Evolutionary conservation across 2,888 invertebrate species (phyloP).

Genomic region (Dynastes grantii): DNA sequence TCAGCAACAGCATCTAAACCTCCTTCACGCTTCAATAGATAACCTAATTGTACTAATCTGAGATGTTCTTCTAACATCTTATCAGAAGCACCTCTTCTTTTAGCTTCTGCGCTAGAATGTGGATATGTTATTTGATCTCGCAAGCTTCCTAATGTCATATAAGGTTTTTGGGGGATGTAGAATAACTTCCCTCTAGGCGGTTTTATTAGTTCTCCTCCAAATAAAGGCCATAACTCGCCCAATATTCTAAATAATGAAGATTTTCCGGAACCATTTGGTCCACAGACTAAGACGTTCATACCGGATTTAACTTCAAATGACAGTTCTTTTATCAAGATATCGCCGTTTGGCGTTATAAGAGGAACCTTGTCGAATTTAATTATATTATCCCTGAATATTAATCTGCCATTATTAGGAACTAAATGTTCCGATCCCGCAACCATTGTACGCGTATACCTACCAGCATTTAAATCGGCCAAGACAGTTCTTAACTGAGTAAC

Average conservation of each 20-base stretch:
- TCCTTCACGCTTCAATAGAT: constrained; percentile 88
- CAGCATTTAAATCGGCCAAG: constrained; percentile 85
- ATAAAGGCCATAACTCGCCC: constrained; percentile 98
- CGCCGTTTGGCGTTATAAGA: constrained; percentile 97
- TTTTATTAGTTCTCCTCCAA: constrained; percentile 94
- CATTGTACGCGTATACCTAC: constrained; percentile 82
- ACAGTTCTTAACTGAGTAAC: constrained; percentile 92
- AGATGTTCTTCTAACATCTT: constrained; percentile 83
- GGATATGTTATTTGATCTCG: constrained; percentile 95
- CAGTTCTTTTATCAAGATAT: constrained; percentile 91
- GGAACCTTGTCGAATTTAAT: constrained; percentile 95
- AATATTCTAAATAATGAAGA: constrained; percentile 96
- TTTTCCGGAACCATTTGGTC: constrained; percentile 99
- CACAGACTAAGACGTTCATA: constrained; percentile 97
- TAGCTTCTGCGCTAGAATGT: constrained; percentile 90
- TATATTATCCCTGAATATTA: constrained; percentile 89
- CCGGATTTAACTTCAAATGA: constrained; percentile 91
- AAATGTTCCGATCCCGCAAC: constrained; percentile 69
- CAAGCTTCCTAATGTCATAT: constrained; percentile 97
- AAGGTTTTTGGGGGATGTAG: constrained; percentile 97
- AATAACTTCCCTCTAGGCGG: constrained; percentile 97
- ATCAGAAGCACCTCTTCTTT: constrained; percentile 84
- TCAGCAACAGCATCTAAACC: constrained; percentile 95
- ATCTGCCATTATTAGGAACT: constrained; percentile 83
- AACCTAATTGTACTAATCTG: constrained; percentile 87